A percentile compares a stretch with the other conserved stretches of the same genome.
These are phyloP conservation scores for Argya squamiceps DNA, from an alignment of 2,797 vertebrate species.

Conservation along the genomic window DNA sequence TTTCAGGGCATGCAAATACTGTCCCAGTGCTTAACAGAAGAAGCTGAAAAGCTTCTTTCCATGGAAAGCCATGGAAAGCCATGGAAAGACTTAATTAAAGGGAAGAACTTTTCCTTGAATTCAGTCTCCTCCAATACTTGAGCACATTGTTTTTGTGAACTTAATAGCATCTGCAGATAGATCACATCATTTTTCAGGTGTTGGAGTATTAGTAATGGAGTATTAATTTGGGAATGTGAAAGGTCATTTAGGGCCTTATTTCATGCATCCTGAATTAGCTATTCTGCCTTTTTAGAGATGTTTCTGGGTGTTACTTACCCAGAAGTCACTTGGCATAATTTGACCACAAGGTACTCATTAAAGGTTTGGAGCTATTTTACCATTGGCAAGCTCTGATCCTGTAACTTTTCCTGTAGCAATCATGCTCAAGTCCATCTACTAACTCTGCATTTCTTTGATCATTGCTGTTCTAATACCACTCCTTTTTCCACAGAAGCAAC, in stretches of 20 bases:
- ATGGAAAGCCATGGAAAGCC: background rate
- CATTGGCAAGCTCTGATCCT: background rate
- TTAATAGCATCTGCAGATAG: background rate
- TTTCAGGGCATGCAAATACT: background rate
- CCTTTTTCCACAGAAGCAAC: background rate
- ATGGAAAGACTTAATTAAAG: background rate
- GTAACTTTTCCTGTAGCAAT: background rate
- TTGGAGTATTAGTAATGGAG: background rate
- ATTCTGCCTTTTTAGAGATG: background rate
- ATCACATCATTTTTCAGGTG: background rate
- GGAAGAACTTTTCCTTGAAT: background rate
- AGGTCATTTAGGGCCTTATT: background rate
- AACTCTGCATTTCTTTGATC: background rate
- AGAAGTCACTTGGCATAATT: background rate
- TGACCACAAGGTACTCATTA: background rate
- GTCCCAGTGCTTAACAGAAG: background rate
- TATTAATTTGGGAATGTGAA: background rate
- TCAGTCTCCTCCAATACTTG: background rate
- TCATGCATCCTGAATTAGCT: background rate
- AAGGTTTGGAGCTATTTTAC: background rate
- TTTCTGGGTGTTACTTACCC: background rate
- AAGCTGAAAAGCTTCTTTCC: no score
- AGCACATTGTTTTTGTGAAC: background rate
- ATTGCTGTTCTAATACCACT: background rate
- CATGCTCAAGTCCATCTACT: background rate